phyloP scores from a whole-genome alignment of 2,113 vertebrate genomes.

The Semnornis frantzii region DNA sequence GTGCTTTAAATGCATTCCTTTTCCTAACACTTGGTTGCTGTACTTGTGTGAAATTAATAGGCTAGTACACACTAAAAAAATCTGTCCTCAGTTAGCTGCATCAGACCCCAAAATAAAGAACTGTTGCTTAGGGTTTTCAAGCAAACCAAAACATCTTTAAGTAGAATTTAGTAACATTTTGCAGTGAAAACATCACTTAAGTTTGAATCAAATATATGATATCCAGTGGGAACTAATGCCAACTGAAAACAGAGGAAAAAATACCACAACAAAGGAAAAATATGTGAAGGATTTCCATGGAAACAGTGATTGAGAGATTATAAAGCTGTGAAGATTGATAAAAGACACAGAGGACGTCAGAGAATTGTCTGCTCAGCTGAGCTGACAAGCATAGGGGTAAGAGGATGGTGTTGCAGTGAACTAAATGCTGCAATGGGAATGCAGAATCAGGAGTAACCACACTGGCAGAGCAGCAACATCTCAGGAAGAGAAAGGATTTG shows the following conservation, averaged over 20 bases:
- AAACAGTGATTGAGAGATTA: constrained; percentile 11
- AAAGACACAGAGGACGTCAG: background rate
- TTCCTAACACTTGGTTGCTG: background rate
- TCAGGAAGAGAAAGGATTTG: background rate
- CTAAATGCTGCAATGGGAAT: background rate
- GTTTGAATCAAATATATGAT: background rate
- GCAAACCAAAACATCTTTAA: background rate
- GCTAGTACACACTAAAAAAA: background rate
- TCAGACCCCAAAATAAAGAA: background rate
- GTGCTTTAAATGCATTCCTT: background rate
- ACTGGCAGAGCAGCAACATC: background rate
- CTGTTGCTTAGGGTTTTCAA: background rate
- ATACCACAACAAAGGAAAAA: background rate
- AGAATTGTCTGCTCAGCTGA: background rate
- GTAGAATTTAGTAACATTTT: background rate
- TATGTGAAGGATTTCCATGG: background rate
- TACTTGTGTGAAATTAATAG: background rate
- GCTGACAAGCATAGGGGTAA: background rate
- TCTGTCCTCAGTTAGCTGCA: background rate
- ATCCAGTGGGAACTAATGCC: background rate
- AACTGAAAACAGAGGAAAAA: background rate
- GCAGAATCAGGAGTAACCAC: background rate
- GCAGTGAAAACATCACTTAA: background rate
- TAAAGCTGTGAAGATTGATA: background rate
- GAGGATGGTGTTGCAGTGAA: background rate